A percentile compares a stretch with the other conserved stretches of the same genome.
These are phyloP conservation scores for Cyprinella venusta DNA, from an alignment of 2,797 vertebrate genomes.

Conservation along the genomic window DNA sequence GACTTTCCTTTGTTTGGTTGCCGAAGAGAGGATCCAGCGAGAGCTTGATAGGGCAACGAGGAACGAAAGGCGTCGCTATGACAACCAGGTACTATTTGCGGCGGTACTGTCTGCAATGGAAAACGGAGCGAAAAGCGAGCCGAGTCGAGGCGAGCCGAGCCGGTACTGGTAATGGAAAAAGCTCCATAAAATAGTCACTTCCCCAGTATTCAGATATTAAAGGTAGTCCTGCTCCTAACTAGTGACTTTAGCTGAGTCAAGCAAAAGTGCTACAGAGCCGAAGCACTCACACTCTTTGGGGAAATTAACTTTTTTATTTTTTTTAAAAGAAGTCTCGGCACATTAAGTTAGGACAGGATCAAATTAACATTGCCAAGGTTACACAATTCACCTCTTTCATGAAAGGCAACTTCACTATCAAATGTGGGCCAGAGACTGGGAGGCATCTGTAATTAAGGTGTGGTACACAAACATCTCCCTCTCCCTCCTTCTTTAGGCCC, in stretches of 20 bases:
- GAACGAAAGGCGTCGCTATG: no score
- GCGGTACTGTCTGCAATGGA: no score
- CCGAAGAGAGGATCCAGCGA: no score
- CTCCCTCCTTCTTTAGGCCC: not conserved
- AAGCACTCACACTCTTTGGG: not conserved
- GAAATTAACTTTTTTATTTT: not conserved
- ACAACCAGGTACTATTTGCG: no score
- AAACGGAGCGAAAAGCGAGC: no score
- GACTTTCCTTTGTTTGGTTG: no score
- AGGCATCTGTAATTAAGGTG: slow-evolving; percentile 31
- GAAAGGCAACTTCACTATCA: not conserved
- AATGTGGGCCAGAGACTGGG: slow-evolving; percentile 16
- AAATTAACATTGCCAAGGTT: not conserved
- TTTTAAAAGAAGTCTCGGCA: not conserved
- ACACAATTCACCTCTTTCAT: not conserved
- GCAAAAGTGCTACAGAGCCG: not conserved
- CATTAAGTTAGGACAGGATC: not conserved
- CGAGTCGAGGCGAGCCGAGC: no score
- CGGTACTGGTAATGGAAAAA: no score
- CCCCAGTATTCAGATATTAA: not conserved
- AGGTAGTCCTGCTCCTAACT: not conserved
- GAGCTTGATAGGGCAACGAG: no score
- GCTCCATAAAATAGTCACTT: not conserved
- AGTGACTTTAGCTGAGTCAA: not conserved
- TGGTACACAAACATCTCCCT: slow-evolving; percentile 11